Evolutionary conservation across 2,888 invertebrate species (phyloP), one percentile per base, ranked within the genome.

Genomic region (Chironomus tentans): DNA sequence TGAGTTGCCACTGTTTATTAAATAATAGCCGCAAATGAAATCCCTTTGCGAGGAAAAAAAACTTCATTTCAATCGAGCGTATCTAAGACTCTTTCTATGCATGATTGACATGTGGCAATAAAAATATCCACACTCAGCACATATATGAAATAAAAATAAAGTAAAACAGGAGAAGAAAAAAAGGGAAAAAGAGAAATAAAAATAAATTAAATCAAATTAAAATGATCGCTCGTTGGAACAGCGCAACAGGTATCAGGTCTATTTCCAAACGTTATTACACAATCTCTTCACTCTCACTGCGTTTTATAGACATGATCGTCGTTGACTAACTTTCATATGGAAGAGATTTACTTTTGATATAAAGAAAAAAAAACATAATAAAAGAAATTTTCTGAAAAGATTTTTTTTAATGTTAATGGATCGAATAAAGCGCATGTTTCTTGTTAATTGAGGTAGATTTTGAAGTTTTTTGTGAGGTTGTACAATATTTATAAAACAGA

Each of bases 51-150:
- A 7, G 65, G 24, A 13, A 1, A n/a, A 12, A 56, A 56, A 56
- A n/a, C 13, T n/a, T 15, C 56, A 56, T n/a, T 38, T 38, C 38
- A 38, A 38, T 38, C 38, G 38, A 38, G 38, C 38, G 10, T 38
- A 10, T 38, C 65, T 24, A 21, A 65, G 65, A 21, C 24, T 56
- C 10, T 21, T 22, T 4, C 21, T 24, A 10, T 47, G 70, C 24
- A n/a, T 71, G 71, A 71, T 71, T 50, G 71, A 50, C 71, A 71
- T 71, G 71, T 50, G 71, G 71, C 71, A 71, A 71, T 71, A 47
- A 48, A 24, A 50, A 71, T 22, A 56, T 15, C 65, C 21, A 24
- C 21, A 65, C 24, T 65, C 65, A 10, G 38, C 38, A 38, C 38
- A 38, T 10, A 38, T 5, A 21, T 65, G 22, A 24, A 65, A 10